phyloP scores from a whole-genome alignment of 2,888 invertebrate genomes.

The Coecobrya sp. region DNA sequence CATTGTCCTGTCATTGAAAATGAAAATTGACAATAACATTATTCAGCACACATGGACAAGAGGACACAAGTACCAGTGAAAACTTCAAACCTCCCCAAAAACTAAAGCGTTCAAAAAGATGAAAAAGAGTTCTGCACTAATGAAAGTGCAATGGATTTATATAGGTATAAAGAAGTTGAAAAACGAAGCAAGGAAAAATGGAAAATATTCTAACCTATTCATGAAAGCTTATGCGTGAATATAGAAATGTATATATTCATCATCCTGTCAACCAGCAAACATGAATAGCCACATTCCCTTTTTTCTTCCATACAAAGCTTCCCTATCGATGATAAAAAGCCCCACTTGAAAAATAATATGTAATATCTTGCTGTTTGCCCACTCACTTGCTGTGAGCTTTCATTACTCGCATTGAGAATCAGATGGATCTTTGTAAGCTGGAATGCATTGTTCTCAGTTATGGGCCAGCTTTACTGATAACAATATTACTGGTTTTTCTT shows the following conservation, averaged over 20 bases:
- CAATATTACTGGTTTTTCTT: slow-evolving; percentile 52
- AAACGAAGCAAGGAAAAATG: background rate
- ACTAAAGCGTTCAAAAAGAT: too few species aligned
- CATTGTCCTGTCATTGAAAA: too few species aligned
- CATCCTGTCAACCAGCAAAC: slow-evolving; percentile 33
- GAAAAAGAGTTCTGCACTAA: too few species aligned
- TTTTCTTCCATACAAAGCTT: background rate
- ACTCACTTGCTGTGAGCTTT: slow-evolving; percentile 69
- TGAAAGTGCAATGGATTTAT: too few species aligned
- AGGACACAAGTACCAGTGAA: too few species aligned
- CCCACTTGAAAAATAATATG: slow-evolving; percentile 49
- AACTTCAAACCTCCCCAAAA: too few species aligned
- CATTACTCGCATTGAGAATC: slow-evolving; percentile 69
- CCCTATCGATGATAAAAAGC: slow-evolving; percentile 14
- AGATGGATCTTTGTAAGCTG: slow-evolving; percentile 46
- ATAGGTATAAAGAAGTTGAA: background rate
- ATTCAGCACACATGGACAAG: too few species aligned
- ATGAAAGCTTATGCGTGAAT: slow-evolving; percentile 23
- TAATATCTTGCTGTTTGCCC: slow-evolving; percentile 69
- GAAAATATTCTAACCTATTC: background rate
- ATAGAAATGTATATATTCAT: slow-evolving; percentile 15
- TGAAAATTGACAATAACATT: too few species aligned
- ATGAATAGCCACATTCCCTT: slow-evolving; percentile 31
- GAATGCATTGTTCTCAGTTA: slow-evolving; percentile 62
- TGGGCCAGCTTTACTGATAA: slow-evolving; percentile 32